Evolutionary conservation across 1,140 invertebrate species (phyloP).

Genomic region (Antheraea pernyi): DNA sequence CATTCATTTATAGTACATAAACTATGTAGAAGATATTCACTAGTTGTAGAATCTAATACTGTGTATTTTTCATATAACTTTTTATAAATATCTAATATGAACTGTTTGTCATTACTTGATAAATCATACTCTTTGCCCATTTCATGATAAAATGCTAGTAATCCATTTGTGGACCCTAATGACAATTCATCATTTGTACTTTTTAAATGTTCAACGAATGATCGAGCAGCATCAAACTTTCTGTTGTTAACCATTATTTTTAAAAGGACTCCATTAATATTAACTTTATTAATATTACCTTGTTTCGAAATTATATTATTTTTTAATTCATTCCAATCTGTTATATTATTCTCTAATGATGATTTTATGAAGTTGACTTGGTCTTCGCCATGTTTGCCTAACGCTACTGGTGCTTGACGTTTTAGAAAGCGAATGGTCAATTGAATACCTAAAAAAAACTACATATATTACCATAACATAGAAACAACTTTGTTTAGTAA

Average conservation of each 20-base stretch:
- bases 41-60: conserved; percentile 79
- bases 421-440: conserved; percentile 13
- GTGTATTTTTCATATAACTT: conserved; percentile 79
- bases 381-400: conserved; percentile 22
- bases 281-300: conserved; percentile 65
- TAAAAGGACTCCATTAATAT: conserved; percentile 81
- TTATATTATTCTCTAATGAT: conserved; percentile 26
- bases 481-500: no score
- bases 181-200: conserved; percentile 70
- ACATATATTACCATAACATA: no score
- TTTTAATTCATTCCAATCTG: conserved; percentile 59
- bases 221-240: conserved; percentile 75
- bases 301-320: conserved; percentile 41
- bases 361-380: conserved; percentile 55
- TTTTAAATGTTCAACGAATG: conserved; percentile 80
- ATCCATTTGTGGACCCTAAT: conserved; percentile 76
- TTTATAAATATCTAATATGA: conserved; percentile 79
- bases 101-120: conserved; percentile 72
- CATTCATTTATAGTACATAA: conserved; percentile 82
- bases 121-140: conserved; percentile 55
- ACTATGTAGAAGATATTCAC: conserved; percentile 80
- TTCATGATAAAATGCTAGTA: conserved; percentile 77
- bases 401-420: neutral
- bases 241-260: conserved; percentile 64
- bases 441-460: conserved; percentile 19